Conservation (phyloP, 2,888 invertebrate species). For the Adelphocoris suturalis region DNA sequence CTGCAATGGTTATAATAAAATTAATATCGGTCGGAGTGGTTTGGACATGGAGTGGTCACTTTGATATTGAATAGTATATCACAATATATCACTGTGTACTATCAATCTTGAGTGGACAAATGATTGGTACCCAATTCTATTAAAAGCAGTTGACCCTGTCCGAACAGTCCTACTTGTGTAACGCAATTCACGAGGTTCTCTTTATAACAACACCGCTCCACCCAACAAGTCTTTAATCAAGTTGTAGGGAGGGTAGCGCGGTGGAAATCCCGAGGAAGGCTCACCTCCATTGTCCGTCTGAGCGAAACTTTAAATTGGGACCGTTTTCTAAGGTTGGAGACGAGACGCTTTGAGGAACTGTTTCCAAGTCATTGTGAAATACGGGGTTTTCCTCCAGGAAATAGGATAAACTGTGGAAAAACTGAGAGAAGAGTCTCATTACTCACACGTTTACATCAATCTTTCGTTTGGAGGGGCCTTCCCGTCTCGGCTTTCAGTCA, state of each 20-base stretch:
- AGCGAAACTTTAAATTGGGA: background rate
- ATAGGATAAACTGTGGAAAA: background rate
- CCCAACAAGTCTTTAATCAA: no score
- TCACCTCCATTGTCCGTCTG: background rate
- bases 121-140: no score
- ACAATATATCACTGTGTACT: no score
- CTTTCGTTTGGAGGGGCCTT: background rate
- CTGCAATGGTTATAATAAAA: background rate
- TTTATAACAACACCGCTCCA: no score
- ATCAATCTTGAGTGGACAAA: no score
- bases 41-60: no score
- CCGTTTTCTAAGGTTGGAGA: background rate
- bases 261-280: background rate
- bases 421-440: background rate
- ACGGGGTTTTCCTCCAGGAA: background rate
- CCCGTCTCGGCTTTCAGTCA: background rate
- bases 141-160: no score
- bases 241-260: no score
- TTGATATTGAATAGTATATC: no score
- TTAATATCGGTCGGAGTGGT: background rate
- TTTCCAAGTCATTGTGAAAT: background rate
- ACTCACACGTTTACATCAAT: constrained; percentile 1
- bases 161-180: no score
- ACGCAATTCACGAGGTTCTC: no score
- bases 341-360: background rate